These are phyloP conservation scores for Oreochromis niloticus DNA, from an alignment of 2,113 vertebrate genomes.

Conservation along the genomic window DNA sequence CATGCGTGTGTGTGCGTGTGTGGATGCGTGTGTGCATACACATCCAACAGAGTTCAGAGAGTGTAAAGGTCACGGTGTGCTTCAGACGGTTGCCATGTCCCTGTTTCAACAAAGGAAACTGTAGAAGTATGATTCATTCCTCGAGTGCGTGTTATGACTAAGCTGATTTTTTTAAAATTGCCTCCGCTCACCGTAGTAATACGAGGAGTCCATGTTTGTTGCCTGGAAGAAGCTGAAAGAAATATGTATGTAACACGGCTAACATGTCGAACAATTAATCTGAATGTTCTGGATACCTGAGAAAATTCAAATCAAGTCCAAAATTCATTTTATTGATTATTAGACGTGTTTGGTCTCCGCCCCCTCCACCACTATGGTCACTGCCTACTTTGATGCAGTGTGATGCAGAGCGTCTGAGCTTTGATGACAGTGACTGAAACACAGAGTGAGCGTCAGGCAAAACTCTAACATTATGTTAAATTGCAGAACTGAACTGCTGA, in stretches of 20 bases:
- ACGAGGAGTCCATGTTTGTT: neutral
- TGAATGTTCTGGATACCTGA: neutral
- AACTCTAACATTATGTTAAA: neutral
- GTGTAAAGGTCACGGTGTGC: neutral
- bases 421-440: neutral
- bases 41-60: neutral
- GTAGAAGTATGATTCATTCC: neutral
- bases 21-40: accelerated
- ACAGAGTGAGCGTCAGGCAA: neutral
- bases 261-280: neutral
- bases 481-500: neutral
- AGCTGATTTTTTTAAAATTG: neutral
- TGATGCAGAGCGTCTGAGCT: neutral
- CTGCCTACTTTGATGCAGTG: neutral
- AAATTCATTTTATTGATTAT: neutral
- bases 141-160: neutral
- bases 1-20: accelerated
- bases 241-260: neutral
- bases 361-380: neutral
- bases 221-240: neutral
- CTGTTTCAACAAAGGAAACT: neutral
- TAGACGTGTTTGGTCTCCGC: neutral
- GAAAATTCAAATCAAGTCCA: neutral
- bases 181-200: neutral
- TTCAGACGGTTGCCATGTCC: neutral